Evolutionary conservation across 2,797 vertebrate species (phyloP), one percentile per base, ranked within the genome.

Genomic region (Anabas testudineus): DNA sequence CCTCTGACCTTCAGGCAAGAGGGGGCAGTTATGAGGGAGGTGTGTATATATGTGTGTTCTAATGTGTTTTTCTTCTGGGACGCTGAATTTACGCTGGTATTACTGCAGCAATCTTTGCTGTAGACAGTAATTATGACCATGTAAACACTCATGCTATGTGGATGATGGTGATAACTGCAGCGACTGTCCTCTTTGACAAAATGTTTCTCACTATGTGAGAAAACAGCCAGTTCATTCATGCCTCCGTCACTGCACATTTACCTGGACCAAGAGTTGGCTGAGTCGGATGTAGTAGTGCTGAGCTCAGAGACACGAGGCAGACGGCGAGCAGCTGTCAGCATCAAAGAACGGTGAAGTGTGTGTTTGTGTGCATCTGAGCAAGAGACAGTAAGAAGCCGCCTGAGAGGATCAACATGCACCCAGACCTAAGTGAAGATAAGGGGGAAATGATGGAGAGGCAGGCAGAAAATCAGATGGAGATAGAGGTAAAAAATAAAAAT

Each of bases 61-160:
- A 76, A 77, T 84, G 73, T 87, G 86, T 88, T 88, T 90, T 82
- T 88, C 87, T 90, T 86, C 52, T 9, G 56, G 64, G 30, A 46
- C 54, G 51, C 61, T 59, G 66, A 70, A 83, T 88, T 88, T 82
- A 80, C 61, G 30, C 78, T 82, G 74, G 80, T 74, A 78, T 83
- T 70, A 34, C 43, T 60, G 74, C 54, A 53, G 63, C 66, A 47
- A 53, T 47, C 66, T 76, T 67, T 28, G 10, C 74, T 34, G 54
- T 55, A 85, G 79, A 86, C 76, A 18, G 28, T 58, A 68, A 83
- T 85, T 82, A 90, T 87, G 83, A n/a, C 52, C 1, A 14, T 47
- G 53, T 54, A 26, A 18, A 67, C 62, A 14, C 76, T 78, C 76
- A 72, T 70, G 34, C 60, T 26, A 39, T 3, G 61, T 21, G 57